Evolutionary conservation across 2,113 vertebrate species (phyloP).

Genomic region (Cisticola juncidis): DNA sequence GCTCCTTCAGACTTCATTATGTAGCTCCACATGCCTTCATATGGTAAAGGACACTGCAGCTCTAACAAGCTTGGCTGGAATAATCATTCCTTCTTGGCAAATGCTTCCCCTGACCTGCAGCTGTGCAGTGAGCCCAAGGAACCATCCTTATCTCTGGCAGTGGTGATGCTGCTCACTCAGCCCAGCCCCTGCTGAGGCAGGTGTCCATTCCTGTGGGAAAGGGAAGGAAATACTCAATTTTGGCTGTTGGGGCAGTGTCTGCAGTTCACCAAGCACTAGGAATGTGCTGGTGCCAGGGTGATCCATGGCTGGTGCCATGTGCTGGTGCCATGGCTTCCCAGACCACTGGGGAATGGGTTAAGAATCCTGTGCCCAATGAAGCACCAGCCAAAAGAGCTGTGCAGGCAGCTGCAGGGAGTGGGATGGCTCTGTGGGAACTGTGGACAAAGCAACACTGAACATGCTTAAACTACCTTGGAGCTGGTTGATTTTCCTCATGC

Average conservation of each 20-base stretch:
- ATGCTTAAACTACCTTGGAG: background rate
- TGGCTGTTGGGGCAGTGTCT: background rate
- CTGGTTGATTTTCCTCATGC: background rate
- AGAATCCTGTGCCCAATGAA: background rate
- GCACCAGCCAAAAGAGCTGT: background rate
- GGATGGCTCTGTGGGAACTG: background rate
- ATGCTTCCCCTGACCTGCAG: background rate
- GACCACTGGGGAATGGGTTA: background rate
- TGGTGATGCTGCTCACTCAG: background rate
- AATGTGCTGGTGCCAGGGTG: background rate
- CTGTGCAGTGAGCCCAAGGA: background rate
- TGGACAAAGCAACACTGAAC: background rate
- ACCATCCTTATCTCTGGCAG: background rate
- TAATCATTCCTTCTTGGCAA: constrained; percentile 2
- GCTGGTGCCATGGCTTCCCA: background rate
- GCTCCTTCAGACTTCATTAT: background rate
- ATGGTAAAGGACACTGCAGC: background rate
- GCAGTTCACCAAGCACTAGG: background rate
- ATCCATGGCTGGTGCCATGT: background rate
- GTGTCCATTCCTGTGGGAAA: background rate
- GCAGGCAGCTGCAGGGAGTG: background rate
- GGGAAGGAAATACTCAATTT: background rate
- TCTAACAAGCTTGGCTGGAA: background rate
- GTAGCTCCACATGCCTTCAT: background rate
- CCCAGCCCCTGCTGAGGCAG: background rate